These are phyloP conservation scores for Plestiodon gilberti DNA, from an alignment of 2,113 vertebrate species.

Conservation along the genomic window DNA sequence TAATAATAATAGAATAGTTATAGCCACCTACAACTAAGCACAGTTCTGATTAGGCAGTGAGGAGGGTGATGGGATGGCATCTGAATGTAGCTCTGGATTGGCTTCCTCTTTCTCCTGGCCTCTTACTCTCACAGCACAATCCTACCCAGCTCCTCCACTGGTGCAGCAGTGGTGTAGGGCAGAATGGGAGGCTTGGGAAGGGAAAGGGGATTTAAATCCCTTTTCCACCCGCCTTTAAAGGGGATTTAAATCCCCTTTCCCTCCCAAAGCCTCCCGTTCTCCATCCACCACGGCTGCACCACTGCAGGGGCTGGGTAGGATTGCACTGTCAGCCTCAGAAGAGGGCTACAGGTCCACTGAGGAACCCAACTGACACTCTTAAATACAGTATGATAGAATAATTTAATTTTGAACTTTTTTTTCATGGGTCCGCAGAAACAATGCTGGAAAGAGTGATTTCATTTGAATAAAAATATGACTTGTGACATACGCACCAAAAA, in stretches of 20 bases:
- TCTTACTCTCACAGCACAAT: no score
- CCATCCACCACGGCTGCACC: no score
- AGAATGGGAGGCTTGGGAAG: no score
- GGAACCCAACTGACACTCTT: background rate
- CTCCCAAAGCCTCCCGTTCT: no score
- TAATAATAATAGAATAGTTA: background rate
- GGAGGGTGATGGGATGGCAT: background rate
- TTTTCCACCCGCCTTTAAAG: no score
- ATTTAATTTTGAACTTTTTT: constrained; percentile 56
- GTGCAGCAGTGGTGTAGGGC: no score
- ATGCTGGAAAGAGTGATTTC: background rate
- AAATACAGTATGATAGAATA: constrained; percentile 16
- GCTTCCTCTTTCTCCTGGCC: background rate
- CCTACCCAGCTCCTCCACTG: no score
- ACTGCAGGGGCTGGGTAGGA: no score
- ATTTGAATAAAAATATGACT: constrained; percentile 30
- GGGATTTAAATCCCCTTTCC: no score
- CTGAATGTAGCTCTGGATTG: background rate
- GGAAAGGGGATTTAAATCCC: no score
- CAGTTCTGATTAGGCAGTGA: background rate
- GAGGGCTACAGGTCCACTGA: background rate
- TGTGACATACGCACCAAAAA: background rate
- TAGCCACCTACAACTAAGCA: background rate
- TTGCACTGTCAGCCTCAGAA: background rate
- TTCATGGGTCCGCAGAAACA: constrained; percentile 34